phyloP scores from a whole-genome alignment of 2,113 vertebrate species.

The Mandrillus leucophaeus region DNA sequence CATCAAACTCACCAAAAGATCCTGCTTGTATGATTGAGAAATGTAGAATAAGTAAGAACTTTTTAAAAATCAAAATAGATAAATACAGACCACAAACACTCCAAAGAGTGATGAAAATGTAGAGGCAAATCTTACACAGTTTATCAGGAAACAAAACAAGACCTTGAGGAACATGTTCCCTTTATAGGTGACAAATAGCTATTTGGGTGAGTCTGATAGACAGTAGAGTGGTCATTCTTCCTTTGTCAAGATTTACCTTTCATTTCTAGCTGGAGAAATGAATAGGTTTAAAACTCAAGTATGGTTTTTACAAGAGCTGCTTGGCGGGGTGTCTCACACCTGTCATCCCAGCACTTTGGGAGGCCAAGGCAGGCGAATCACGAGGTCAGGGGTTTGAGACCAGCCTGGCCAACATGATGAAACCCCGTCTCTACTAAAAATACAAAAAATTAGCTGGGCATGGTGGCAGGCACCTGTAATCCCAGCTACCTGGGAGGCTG shows the following conservation, averaged over 20 bases:
- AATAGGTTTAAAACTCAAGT: conserved; percentile 16
- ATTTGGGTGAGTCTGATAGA: background rate
- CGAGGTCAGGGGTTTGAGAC: too few relatives aligned
- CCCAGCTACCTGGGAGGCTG: too few relatives aligned
- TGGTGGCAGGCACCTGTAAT: too few relatives aligned
- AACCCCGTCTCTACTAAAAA: too few relatives aligned
- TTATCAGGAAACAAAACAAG: background rate
- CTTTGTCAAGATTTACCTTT: background rate
- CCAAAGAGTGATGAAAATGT: background rate
- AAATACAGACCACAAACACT: background rate
- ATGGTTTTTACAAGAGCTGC: background rate
- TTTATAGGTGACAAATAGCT: background rate
- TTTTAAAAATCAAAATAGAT: background rate
- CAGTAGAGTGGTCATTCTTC: background rate
- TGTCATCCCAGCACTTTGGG: too few relatives aligned
- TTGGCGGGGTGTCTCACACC: too few relatives aligned
- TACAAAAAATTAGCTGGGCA: too few relatives aligned
- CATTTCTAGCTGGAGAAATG: background rate
- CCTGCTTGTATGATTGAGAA: background rate
- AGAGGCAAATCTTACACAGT: background rate
- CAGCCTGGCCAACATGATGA: too few relatives aligned
- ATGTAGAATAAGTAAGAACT: background rate
- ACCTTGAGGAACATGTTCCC: background rate
- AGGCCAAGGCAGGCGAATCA: too few relatives aligned
- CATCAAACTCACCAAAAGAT: background rate